These are phyloP conservation scores for Orthosia gracilis DNA, from an alignment of 2,888 invertebrate genomes.

Conservation along the genomic window DNA sequence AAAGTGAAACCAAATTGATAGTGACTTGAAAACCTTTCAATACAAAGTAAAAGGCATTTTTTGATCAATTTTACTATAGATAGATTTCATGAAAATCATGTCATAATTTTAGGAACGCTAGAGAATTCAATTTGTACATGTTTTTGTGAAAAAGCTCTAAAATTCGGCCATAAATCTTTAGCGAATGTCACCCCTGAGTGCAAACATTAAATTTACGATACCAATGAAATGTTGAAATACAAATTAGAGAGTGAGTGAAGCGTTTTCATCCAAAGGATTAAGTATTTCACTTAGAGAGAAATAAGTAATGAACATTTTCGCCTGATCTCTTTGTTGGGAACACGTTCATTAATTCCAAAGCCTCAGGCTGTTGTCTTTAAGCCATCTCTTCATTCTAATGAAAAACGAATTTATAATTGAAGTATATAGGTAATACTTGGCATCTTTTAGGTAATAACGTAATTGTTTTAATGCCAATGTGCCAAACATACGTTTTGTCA, in stretches of 20 bases:
- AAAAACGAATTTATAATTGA: conserved; percentile 74
- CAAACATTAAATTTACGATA: conserved; percentile 31
- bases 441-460: conserved; percentile 22
- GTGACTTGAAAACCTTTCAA: background rate
- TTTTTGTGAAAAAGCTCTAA: background rate
- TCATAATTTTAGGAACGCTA: background rate
- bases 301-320: conserved; percentile 74
- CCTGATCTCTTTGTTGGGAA: conserved; percentile 75
- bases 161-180: background rate
- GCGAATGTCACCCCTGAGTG: background rate
- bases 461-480: conserved; percentile 21
- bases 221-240: conserved; percentile 32
- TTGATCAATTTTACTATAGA: background rate
- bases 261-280: conserved; percentile 61
- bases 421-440: conserved; percentile 28
- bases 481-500: background rate
- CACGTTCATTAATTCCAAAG: conserved; percentile 76
- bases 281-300: conserved; percentile 62
- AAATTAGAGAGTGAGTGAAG: conserved; percentile 57
- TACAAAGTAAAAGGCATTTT: background rate
- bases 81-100: background rate
- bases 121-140: background rate
- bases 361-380: conserved; percentile 69
- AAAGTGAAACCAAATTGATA: background rate
- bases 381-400: conserved; percentile 69